Evolutionary conservation across 2,113 vertebrate species (phyloP), one percentile per base, ranked within the genome.

Genomic region (Phylloscopus whistleri): DNA sequence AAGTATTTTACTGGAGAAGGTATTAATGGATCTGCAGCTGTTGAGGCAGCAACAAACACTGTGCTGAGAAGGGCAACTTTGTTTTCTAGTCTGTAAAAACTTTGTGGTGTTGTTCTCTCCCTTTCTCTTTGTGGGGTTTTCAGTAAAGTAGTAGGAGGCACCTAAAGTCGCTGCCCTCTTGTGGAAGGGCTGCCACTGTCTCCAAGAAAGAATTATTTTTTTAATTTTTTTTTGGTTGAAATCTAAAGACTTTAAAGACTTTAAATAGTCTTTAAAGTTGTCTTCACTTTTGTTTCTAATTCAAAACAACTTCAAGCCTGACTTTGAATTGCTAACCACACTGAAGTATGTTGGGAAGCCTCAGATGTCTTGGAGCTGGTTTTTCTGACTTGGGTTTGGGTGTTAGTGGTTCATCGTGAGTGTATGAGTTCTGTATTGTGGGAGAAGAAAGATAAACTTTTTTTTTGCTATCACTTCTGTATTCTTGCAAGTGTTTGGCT

Each of bases 361-460:
- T 70, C 21, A 59, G 9, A 4, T 90, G 33, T n/a, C 30, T 55
- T 75, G n/a, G 72, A 86, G 46, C 17, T 62, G 18, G 0, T 58
- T 74, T 93, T 86, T 3, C 2, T 76, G 44, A 7, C 33, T 60
- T 64, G 12, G 3, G 1, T 51, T 89, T 80, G 51, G 7, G 3
- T 56, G 8, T 76, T 79, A 44, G 19, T 72, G 35, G 16, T 41
- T 69, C 10, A 18, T 27, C 78, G 19, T 74, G 39, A 48, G 21
- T 44, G 13, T 44, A 24, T 0, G 2, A 59, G 12, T 70, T 19
- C 31, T n/a, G 0, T 22, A 5, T 44, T 82, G 10, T 75, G 27
- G 21, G 33, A 87, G 41, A 85, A 72, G 60, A 53, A 49, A 35
- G 43, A 49, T 37, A 30, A 2, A 19, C 0, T 0, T 6, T 55